Evolutionary conservation across 2,113 vertebrate species (phyloP), one percentile per base, ranked within the genome.

Genomic region (Anguilla rostrata): DNA sequence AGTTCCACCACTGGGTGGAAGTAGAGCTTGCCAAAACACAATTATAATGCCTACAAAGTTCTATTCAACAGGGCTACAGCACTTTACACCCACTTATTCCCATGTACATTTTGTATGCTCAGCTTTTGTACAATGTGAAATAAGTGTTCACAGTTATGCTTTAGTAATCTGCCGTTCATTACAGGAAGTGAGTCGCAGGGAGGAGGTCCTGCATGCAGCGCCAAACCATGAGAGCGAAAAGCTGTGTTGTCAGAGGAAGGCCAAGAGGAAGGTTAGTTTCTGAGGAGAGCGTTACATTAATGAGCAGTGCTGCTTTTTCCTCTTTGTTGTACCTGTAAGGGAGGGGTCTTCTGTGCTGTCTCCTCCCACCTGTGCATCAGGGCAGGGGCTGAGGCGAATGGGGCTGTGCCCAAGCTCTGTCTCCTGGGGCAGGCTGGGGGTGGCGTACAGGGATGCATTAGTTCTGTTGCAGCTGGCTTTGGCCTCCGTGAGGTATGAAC

Each of bases 301-400:
- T 0, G 12, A 87, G 92, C 95, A 95, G n/a, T 40, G 89, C 79
- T 88, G 89, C 12, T 92, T 90, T 91, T 94, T 92, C 89, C 86
- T 90, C 84, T 85, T 89, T 88, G 88, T 93, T 86, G 96, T 97
- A 96, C 95, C 96, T 96, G 95, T 94, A 88, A 95, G 89, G 0
- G 94, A 94, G 0, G 93, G 92, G 43, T 95, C 95, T 89, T 96
- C 94, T 0, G 88, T 94, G 7, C 92, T 91, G 0, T 96, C 94
- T 84, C 94, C 94, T 78, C 89, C 85, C 0, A 84, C n/a, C 9
- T 91, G 94, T 57, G 81, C 34, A 0, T 90, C 90, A 16, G 89
- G 84, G 6, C 90, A 91, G 78, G 87, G 29, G 2, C 3, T 90
- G 5, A 41, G 90, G 40, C 89, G 90, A 0, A 91, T 91, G 22